phyloP scores from a whole-genome alignment of 1,140 invertebrate species.

The Neodiprion fabricii region DNA sequence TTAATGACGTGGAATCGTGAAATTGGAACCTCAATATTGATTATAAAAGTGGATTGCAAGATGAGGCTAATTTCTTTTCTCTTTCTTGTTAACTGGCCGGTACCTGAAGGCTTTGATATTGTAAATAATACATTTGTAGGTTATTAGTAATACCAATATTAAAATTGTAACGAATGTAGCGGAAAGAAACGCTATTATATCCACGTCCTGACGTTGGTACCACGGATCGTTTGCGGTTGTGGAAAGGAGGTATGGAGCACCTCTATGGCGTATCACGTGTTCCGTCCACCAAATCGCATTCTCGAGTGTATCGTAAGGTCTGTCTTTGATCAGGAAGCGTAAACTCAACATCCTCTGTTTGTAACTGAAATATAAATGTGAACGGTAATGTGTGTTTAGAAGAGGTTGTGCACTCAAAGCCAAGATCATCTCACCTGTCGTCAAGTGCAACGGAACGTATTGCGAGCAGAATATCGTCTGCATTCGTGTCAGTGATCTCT shows the following conservation, averaged over 20 bases:
- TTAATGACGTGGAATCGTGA: too few species aligned
- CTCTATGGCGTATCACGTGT: slow-evolving; percentile 63
- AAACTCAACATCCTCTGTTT: slow-evolving; percentile 42
- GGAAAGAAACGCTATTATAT: slow-evolving; percentile 38
- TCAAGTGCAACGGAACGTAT: slow-evolving; percentile 36
- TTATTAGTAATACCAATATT: not conserved
- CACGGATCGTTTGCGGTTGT: slow-evolving; percentile 49
- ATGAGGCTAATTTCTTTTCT: too few species aligned
- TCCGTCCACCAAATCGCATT: slow-evolving; percentile 65
- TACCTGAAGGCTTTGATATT: too few species aligned
- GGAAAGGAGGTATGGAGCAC: slow-evolving; percentile 55
- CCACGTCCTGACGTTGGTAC: slow-evolving; percentile 44
- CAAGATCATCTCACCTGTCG: slow-evolving; percentile 24
- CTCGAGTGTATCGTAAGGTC: slow-evolving; percentile 52
- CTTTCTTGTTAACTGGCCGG: too few species aligned
- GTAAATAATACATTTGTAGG: not conserved
- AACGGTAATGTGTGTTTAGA: too few species aligned
- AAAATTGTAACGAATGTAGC: slow-evolving; percentile 19
- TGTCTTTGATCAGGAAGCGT: slow-evolving; percentile 47
- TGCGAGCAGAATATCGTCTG: slow-evolving; percentile 19
- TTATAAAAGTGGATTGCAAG: too few species aligned
- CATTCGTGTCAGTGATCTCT: slow-evolving; percentile 24
- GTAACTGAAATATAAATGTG: slow-evolving; percentile 38
- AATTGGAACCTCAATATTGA: too few species aligned
- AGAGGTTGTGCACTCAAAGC: too few species aligned